Percentiles rank a stretch among this genome's conserved stretches.
phyloP scores from a whole-genome alignment of 2,113 vertebrate genomes.

The Bombycilla garrulus region DNA sequence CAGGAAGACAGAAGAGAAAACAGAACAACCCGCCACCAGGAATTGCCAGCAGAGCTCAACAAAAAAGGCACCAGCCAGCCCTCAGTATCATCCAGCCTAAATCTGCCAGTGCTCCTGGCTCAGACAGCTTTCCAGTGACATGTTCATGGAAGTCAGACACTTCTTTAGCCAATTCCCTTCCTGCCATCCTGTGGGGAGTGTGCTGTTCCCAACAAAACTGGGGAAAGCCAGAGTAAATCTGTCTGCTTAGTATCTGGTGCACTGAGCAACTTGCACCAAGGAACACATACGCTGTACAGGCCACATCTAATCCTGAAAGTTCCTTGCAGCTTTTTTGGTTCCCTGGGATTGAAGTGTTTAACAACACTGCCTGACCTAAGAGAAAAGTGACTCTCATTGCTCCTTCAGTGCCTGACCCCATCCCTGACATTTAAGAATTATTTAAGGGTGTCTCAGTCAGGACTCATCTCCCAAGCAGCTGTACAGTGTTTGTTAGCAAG shows the following conservation, averaged over 20 bases:
- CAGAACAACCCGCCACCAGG: neutral
- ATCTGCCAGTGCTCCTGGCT: neutral
- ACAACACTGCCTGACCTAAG: neutral
- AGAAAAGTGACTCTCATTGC: neutral
- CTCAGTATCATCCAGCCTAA: neutral
- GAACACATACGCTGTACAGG: neutral
- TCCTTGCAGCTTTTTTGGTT: neutral
- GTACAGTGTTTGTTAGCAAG: neutral
- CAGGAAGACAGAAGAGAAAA: neutral
- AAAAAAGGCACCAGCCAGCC: neutral
- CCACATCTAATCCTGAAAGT: neutral
- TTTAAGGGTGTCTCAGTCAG: neutral
- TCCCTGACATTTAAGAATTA: neutral
- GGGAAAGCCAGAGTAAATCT: constrained; percentile 16
- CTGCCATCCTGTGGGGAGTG: constrained; percentile 1
- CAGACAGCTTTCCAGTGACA: neutral
- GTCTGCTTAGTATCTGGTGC: neutral
- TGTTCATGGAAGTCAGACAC: neutral
- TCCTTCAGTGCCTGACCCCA: neutral
- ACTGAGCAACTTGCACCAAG: neutral
- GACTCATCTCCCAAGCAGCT: neutral
- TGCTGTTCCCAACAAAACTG: constrained; percentile 8
- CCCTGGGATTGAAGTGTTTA: neutral
- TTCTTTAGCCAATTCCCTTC: neutral
- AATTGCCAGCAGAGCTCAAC: neutral